These are phyloP conservation scores for Myrmophylax atrothorax DNA, from an alignment of 2,113 vertebrate genomes.

Conservation along the genomic window DNA sequence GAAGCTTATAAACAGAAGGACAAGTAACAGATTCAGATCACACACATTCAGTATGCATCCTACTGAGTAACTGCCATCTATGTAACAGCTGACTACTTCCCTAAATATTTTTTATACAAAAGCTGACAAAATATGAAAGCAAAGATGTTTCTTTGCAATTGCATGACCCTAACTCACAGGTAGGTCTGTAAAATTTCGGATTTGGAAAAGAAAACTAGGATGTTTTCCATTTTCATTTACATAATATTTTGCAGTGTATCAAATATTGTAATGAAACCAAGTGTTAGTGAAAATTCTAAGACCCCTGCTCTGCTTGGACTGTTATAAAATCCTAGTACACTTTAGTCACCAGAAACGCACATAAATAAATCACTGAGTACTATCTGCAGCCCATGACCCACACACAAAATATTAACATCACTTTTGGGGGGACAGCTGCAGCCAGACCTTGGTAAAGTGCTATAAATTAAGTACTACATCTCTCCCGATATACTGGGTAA, in stretches of 20 bases:
- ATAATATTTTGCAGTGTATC: background rate
- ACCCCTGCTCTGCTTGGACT: background rate
- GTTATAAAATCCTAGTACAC: background rate
- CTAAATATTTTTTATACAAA: background rate
- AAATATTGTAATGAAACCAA: background rate
- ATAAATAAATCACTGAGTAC: background rate
- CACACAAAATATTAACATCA: background rate
- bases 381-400: background rate
- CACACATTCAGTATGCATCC: rapidly evolving
- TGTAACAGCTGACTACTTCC: background rate
- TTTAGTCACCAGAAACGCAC: background rate
- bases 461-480: background rate
- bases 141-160: background rate
- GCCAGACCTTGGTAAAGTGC: background rate
- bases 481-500: background rate
- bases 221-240: background rate
- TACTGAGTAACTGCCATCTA: background rate
- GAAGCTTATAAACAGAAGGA: background rate
- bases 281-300: background rate
- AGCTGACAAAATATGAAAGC: background rate
- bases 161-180: background rate
- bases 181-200: background rate
- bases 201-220: background rate
- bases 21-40: background rate
- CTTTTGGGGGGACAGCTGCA: background rate